Conservation (phyloP, 2,797 vertebrate species). For the Leptatherina wallacei region DNA sequence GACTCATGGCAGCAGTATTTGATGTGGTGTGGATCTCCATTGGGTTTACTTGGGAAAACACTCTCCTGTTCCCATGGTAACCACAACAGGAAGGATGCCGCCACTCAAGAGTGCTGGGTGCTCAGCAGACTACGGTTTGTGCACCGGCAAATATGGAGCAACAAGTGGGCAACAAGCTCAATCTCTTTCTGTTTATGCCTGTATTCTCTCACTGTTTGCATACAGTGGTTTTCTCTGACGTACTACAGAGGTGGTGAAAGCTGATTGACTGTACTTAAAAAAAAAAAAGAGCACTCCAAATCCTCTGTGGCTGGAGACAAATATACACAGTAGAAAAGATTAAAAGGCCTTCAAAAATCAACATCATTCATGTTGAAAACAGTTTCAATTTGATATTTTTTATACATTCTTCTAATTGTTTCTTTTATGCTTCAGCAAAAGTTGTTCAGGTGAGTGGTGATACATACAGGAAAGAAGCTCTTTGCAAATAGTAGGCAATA, state of each 20-base stretch:
- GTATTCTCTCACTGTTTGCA: not conserved
- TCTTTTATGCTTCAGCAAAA: not conserved
- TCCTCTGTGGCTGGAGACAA: constrained; percentile 3
- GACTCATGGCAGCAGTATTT: constrained; percentile 73
- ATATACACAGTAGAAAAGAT: constrained; percentile 9
- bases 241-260: not conserved
- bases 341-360: not conserved
- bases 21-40: constrained; percentile 70
- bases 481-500: not conserved
- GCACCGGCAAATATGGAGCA: constrained; percentile 33
- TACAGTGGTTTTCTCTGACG: not conserved
- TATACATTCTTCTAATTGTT: not conserved
- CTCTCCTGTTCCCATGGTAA: constrained; percentile 74
- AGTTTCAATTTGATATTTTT: not conserved
- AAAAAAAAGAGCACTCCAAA: not conserved
- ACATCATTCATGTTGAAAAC: not conserved
- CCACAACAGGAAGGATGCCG: constrained; percentile 73
- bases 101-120: constrained; percentile 54
- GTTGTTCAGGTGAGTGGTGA: not conserved
- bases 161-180: constrained; percentile 33
- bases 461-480: not conserved
- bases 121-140: constrained; percentile 39
- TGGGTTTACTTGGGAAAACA: constrained; percentile 75
- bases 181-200: constrained; percentile 11
- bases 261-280: not conserved